phyloP scores from a whole-genome alignment of 1,140 invertebrate species.

The Drosophila nannoptera region DNA sequence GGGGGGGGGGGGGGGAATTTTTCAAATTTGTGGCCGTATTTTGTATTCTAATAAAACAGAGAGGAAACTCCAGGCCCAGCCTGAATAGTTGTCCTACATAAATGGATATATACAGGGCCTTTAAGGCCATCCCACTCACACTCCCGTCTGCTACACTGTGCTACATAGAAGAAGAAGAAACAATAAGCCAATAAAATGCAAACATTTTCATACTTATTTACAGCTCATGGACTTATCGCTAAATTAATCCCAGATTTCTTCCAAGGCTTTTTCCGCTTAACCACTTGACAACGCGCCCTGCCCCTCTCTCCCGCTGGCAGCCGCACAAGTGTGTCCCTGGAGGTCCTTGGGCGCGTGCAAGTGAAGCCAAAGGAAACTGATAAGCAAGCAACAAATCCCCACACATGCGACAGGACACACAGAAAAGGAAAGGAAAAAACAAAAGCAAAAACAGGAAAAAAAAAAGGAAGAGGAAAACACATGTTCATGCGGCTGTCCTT shows the following conservation, averaged over 20 bases:
- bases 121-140: no score
- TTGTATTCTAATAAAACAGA: no score
- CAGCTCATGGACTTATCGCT: conserved; percentile 19
- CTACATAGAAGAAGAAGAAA: neutral
- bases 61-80: neutral
- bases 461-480: neutral
- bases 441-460: neutral
- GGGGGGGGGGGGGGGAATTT: no score
- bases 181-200: neutral
- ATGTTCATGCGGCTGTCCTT: conserved; percentile 3
- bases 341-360: neutral
- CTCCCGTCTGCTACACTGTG: neutral
- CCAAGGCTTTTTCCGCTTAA: conserved; percentile 7
- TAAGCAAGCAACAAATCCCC: conserved; percentile 66
- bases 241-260: conserved; percentile 20
- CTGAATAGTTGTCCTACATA: no score
- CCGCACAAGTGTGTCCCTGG: neutral
- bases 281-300: conserved; percentile 20
- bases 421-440: conserved; percentile 21
- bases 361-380: conserved; percentile 35
- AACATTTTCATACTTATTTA: conserved; percentile 17
- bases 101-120: no score
- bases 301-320: neutral
- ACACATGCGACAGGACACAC: conserved; percentile 40
- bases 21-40: no score